A percentile compares a stretch with the other conserved stretches of the same genome.
phyloP scores from a whole-genome alignment of 2,888 invertebrate genomes.

The Thymelicus lineola region DNA sequence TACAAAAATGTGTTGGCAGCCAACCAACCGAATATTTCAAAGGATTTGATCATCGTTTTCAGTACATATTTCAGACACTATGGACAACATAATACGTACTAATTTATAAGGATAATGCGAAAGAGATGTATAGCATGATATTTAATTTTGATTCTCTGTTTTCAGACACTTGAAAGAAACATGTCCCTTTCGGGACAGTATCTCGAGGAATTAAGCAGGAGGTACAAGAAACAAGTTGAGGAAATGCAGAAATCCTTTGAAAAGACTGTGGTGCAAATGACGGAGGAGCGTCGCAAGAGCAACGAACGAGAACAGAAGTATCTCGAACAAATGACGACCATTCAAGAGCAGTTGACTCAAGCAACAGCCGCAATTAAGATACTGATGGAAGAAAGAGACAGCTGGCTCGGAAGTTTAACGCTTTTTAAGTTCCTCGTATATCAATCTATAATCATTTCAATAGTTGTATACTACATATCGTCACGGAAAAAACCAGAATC shows the following conservation, averaged over 20 bases:
- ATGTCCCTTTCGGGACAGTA: slow-evolving; percentile 98
- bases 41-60: too few species aligned
- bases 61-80: too few species aligned
- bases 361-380: slow-evolving; percentile 86
- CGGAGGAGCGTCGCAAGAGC: slow-evolving; percentile 88
- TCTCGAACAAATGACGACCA: slow-evolving; percentile 89
- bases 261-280: slow-evolving; percentile 90
- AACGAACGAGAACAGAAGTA: slow-evolving; percentile 92
- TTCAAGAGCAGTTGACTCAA: slow-evolving; percentile 87
- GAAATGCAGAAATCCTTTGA: slow-evolving; percentile 95
- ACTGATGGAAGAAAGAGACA: slow-evolving; percentile 86
- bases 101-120: too few species aligned
- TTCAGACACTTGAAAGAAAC: slow-evolving; percentile 95
- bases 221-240: slow-evolving; percentile 98
- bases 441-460: slow-evolving; percentile 76
- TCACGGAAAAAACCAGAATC: slow-evolving; percentile 69
- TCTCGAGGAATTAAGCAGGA: slow-evolving; percentile 96
- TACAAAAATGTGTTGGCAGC: too few species aligned
- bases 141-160: slow-evolving; percentile 50
- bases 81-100: too few species aligned
- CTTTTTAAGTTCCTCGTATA: slow-evolving; percentile 83
- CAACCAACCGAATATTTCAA: too few species aligned
- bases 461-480: slow-evolving; percentile 81
- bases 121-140: neutral
- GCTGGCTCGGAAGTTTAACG: slow-evolving; percentile 86